Base-by-base conservation (phyloP, 2,797 vertebrate genomes). In the Gobionotothen gibberifrons region DNA sequence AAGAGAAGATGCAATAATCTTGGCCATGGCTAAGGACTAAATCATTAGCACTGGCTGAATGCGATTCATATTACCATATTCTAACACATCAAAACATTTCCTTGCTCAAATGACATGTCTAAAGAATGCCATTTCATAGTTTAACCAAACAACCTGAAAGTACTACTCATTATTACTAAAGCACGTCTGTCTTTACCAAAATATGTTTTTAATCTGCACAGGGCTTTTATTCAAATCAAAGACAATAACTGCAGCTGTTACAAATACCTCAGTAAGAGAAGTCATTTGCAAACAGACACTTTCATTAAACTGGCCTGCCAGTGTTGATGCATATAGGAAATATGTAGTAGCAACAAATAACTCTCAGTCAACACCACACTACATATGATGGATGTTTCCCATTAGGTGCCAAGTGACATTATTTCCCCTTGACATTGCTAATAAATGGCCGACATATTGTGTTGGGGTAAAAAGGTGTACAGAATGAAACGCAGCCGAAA, bases 401-500 rank as follows among this genome's bases (percentile, higher is more conserved):
- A 72, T 79, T 79, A 72, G 47, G 26, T 47, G 61, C 72, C 59
- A 78, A 76, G 68, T 64, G 67, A 79, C 63, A 59, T n/a, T 10
- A 16, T 70, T 79, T 76, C 74, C 39, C 64, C 71, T 58, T 66
- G 72, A 77, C 58, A 65, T 6, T 21, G 71, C 68, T 78, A 72
- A 80, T 62, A 40, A 71, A 73, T 60, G 43, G 44, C 66, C 43
- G 26, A 65, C 60, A 81, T 70, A 76, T 75, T 78, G 19, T 15
- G 32, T 63, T 66, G n/a, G 77, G 70, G 66, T 75, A 76, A 84
- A 84, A 82, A 87, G 56, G 69, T 69, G 70, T 73, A 76, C 64
- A 85, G 85, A 75, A 82, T 49, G 52, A 82, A 88, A 74, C 76
- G 81, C 76, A 76, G 61, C 66, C 48, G 17, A 74, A 85, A 80